Evolutionary conservation across 1,140 invertebrate genomes (phyloP), one percentile per base, ranked within the genome.

Genomic region (Brachionus sp.): DNA sequence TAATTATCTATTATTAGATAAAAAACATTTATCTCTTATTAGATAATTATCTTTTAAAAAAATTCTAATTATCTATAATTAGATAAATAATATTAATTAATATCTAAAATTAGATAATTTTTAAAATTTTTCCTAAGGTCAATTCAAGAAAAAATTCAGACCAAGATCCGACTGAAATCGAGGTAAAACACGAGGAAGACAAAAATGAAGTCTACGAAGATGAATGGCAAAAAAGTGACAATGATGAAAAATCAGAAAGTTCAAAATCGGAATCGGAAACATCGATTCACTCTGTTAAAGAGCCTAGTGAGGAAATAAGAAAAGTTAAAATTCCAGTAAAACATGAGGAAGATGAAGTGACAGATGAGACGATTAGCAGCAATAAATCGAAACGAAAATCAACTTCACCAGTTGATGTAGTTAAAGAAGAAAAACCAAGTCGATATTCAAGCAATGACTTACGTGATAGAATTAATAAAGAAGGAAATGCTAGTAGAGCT

Each of bases 1-100:
- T n/a, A 19, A 53, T n/a, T 53, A 53, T 53, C 16, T 57, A 57
- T 5, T 25, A 57, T 3, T 16, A 87, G n/a, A 57, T 57, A 19
- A 19, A 7, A 0, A 16, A 5, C n/a, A 33, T 12, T 29, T 33
- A 23, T 64, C 3, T 10, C 5, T 3, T n/a, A 64, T 64, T 23
- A n/a, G 23, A 23, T 10, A 25, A 57, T 19, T 57, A 57, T 57
- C 23, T 57, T 5, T 5, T 7, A 57, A 25, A 1, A 57, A 5
- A 19, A 19, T 29, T 1, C 6, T 5, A 33, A 33, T 29, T 33
- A 23, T 64, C 0, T 10, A 64, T 0, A 23, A 64, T 64, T 64
- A 6, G 23, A 23, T 10, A n/a, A 23, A 29, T 25, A 23, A 25
- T 62, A 9, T 25, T 19, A 23, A 9, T 29, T 9, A 64, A 2